Evolutionary conservation across 1,140 invertebrate species (phyloP).

Genomic region (Hyles euphorbiae): DNA sequence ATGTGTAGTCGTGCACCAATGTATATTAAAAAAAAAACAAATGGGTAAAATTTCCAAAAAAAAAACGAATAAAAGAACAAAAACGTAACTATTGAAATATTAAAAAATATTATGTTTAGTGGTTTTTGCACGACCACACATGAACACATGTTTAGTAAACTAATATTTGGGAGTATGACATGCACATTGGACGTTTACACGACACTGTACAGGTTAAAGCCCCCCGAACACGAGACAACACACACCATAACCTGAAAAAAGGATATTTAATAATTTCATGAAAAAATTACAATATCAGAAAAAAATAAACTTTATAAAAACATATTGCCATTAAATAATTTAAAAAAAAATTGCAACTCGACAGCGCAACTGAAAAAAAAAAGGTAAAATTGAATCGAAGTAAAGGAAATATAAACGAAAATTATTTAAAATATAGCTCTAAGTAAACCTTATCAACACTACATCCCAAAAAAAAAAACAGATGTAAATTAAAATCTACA

Average conservation of each 20-base stretch:
- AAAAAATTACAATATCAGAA: not conserved
- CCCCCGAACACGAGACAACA: constrained; percentile 29
- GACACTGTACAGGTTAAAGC: constrained; percentile 33
- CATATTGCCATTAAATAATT: too few relatives aligned
- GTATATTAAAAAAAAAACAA: not conserved
- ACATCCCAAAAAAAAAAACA: too few relatives aligned
- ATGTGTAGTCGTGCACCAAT: constrained; percentile 36
- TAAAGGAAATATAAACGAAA: too few relatives aligned
- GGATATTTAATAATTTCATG: not conserved
- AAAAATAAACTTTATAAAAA: not conserved
- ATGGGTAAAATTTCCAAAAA: not conserved
- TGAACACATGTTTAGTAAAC: constrained; percentile 46
- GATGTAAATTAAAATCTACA: too few relatives aligned
- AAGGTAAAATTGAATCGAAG: too few relatives aligned
- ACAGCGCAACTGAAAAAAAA: too few relatives aligned
- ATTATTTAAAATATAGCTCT: too few relatives aligned
- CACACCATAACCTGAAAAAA: constrained; percentile 17
- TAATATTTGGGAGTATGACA: constrained; percentile 43
- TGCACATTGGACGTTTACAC: constrained; percentile 49
- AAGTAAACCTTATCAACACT: too few relatives aligned
- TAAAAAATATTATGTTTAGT: not conserved
- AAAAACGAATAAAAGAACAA: not conserved
- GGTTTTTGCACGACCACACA: constrained; percentile 37
- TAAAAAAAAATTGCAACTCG: too few relatives aligned
- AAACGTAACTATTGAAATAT: too few relatives aligned